Evolutionary conservation across 2,888 invertebrate species (phyloP), one percentile per base, ranked within the genome.

Genomic region (Bhutanitis thaidina): DNA sequence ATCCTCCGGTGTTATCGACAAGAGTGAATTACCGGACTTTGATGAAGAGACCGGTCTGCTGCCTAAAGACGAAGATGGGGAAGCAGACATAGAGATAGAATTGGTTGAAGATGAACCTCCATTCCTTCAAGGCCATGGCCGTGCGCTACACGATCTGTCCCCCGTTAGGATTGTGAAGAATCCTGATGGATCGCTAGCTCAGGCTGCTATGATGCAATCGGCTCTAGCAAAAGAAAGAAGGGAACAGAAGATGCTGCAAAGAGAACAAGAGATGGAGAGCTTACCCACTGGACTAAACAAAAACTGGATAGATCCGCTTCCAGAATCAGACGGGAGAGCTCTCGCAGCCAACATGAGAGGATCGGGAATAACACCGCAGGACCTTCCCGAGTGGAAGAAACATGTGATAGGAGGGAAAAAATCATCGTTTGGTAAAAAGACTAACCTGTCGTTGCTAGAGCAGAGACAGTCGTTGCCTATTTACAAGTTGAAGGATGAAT

Each of bases 191-290:
- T 98, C 98, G 0, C 83, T 99, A 15, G 99, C 99, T 0, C 99
- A 99, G 80, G 98, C 99, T 0, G 99, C 99, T 0, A 98, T 99
- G 97, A 99, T 98, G 98, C 99, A 99, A 80, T 97, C 96, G 9
- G 99, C 99, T 0, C 78, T 99, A 37, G 96, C 99, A 0, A 99
- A 99, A 72, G 99, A 99, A 76, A 91, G 99, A 45, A 90, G 99
- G 38, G 99, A 99, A 76, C 93, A 96, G 68, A 99, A 99, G 83
- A 97, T 97, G 96, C 82, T 96, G n/a, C 97, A 97, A 64, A 83
- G 98, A 20, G 98, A 98, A 71, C 79, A 96, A 60, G 98, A 98
- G 82, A 94, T 96, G 91, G 97, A 97, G 71, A 93, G 95, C 0
- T 80, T 94, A 12, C 95, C 95, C 0, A 93, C 96, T 0, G 95